Percentiles rank a stretch among this genome's conserved stretches.
Conservation (phyloP, 2,113 vertebrate species). For the Syngnathus scovelli region DNA sequence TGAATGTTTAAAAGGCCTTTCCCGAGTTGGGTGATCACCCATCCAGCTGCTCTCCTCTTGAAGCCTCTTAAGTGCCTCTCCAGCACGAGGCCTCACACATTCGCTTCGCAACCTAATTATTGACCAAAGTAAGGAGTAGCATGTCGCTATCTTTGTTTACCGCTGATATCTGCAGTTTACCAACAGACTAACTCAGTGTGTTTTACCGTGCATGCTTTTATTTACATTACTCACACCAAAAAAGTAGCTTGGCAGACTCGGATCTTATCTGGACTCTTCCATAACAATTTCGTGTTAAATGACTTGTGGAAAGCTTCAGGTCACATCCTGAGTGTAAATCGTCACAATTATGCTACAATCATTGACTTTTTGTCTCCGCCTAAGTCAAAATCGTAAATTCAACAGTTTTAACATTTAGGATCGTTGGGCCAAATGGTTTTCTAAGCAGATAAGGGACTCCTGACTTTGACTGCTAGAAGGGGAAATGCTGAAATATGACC, state of each 20-base stretch:
- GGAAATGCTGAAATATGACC: not conserved
- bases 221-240: not conserved
- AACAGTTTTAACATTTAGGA: too few relatives aligned
- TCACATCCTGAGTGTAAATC: too few relatives aligned
- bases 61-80: constrained; percentile 54
- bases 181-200: not conserved
- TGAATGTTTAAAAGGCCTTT: constrained; percentile 60
- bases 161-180: constrained; percentile 3
- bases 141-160: constrained; percentile 18
- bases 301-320: too few relatives aligned
- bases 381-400: too few relatives aligned
- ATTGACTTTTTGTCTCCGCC: too few relatives aligned
- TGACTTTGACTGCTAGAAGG: too few relatives aligned
- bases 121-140: constrained; percentile 10
- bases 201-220: not conserved
- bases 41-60: constrained; percentile 42
- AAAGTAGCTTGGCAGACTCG: too few relatives aligned
- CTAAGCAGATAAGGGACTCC: not conserved
- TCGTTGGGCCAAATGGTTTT: not conserved
- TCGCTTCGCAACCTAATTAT: constrained; percentile 37
- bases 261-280: too few relatives aligned
- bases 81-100: constrained; percentile 29
- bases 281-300: too few relatives aligned
- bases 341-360: too few relatives aligned
- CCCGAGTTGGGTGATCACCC: constrained; percentile 37